Evolutionary conservation across 2,113 vertebrate genomes (phyloP).

Genomic region (Pangasianodon hypophthalmus): DNA sequence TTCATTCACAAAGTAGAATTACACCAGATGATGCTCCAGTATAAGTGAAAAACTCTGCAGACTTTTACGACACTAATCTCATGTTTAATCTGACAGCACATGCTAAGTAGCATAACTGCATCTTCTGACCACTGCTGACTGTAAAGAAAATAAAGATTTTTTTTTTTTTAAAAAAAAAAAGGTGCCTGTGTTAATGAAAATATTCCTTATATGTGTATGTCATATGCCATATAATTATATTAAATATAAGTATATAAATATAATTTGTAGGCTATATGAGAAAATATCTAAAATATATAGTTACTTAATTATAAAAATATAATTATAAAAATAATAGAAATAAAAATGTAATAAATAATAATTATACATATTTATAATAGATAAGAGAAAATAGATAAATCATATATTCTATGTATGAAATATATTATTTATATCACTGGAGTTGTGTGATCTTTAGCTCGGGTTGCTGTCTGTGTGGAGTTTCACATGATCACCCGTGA

Average conservation of each 20-base stretch:
- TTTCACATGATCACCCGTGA: too few relatives aligned
- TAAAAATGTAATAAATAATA: too few relatives aligned
- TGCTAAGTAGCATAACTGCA: background rate
- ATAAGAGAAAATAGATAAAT: too few relatives aligned
- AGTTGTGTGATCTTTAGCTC: too few relatives aligned
- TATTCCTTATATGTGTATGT: background rate
- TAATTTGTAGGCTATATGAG: background rate
- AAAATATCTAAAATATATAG: too few relatives aligned
- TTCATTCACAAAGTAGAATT: background rate
- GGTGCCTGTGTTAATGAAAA: background rate
- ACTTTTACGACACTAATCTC: background rate
- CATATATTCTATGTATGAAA: too few relatives aligned
- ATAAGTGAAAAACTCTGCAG: background rate
- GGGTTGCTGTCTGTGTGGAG: too few relatives aligned
- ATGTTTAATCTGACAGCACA: background rate
- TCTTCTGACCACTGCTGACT: constrained; percentile 1
- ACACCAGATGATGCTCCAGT: background rate
- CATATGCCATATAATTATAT: background rate
- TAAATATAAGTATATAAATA: background rate
- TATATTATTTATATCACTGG: too few relatives aligned
- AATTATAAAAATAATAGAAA: too few relatives aligned
- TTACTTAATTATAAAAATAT: too few relatives aligned
- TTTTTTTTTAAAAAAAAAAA: background rate
- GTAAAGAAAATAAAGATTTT: background rate
- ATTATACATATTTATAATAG: too few relatives aligned